Conservation (phyloP, 2,113 vertebrate species). For the Osmerus mordax region DNA sequence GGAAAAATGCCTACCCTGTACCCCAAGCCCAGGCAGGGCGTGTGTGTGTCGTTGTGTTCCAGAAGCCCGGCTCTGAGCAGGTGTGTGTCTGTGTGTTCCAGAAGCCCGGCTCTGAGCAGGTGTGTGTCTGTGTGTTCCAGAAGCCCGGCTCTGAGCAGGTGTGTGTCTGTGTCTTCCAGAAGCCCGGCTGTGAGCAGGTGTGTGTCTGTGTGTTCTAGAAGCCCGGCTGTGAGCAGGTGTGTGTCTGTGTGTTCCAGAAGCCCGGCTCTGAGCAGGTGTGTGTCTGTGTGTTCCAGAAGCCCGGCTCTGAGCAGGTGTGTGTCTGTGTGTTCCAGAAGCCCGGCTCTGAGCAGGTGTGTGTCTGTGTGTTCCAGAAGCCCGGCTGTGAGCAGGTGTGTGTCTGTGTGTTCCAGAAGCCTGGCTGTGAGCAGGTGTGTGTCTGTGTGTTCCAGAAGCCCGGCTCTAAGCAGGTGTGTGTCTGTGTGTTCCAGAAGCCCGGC, state of each 20-base stretch:
- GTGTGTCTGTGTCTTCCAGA: constrained; percentile 50
- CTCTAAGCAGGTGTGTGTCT: no score
- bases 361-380: no score
- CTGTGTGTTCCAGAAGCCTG: no score
- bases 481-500: no score
- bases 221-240: background rate
- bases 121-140: constrained; percentile 24
- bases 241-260: constrained; percentile 54
- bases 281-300: background rate
- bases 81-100: constrained; percentile 34
- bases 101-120: constrained; percentile 68
- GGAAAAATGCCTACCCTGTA: no score
- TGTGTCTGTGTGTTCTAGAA: constrained; percentile 1
- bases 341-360: constrained; percentile 57
- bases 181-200: constrained; percentile 65
- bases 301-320: background rate
- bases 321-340: constrained; percentile 62
- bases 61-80: no score
- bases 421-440: no score
- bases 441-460: no score
- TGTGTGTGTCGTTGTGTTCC: no score
- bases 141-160: background rate
- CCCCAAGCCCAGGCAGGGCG: no score
- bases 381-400: no score
- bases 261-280: constrained; percentile 64